Conservation (phyloP, 2,113 vertebrate species). For the Gorsachius goisagi region DNA sequence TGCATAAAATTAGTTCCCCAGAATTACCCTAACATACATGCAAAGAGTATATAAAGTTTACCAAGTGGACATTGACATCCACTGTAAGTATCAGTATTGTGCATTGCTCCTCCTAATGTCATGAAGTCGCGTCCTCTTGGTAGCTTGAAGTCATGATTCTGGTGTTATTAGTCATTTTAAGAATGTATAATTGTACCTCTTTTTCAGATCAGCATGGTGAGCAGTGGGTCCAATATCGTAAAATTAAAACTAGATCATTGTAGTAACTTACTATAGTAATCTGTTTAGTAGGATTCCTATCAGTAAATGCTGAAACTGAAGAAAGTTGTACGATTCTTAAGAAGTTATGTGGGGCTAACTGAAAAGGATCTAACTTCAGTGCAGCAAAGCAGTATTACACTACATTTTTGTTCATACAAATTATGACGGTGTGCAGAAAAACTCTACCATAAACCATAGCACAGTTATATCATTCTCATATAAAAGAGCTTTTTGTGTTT, state of each 20-base stretch:
- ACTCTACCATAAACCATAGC: not conserved
- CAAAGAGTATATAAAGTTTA: not conserved
- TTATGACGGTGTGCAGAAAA: not conserved
- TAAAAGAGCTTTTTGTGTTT: not conserved
- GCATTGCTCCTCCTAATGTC: not conserved
- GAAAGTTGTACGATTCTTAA: not conserved
- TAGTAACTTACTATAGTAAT: not conserved
- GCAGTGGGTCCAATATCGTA: not conserved
- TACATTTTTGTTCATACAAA: slow-evolving; percentile 26
- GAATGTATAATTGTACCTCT: not conserved
- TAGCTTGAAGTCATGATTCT: not conserved
- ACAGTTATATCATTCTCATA: not conserved
- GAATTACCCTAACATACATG: not conserved
- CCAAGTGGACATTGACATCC: not conserved
- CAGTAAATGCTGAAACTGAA: slow-evolving; percentile 10
- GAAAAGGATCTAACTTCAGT: not conserved
- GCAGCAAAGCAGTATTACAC: not conserved
- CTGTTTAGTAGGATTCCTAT: not conserved
- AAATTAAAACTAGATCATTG: slow-evolving; percentile 16
- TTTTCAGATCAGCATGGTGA: slow-evolving; percentile 9
- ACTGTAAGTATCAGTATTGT: not conserved
- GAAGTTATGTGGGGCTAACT: not conserved
- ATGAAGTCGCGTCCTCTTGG: not conserved
- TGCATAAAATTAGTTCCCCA: not conserved
- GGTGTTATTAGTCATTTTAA: not conserved